Evolutionary conservation across 2,797 vertebrate genomes (phyloP).

Genomic region (Siniperca scherzeri): DNA sequence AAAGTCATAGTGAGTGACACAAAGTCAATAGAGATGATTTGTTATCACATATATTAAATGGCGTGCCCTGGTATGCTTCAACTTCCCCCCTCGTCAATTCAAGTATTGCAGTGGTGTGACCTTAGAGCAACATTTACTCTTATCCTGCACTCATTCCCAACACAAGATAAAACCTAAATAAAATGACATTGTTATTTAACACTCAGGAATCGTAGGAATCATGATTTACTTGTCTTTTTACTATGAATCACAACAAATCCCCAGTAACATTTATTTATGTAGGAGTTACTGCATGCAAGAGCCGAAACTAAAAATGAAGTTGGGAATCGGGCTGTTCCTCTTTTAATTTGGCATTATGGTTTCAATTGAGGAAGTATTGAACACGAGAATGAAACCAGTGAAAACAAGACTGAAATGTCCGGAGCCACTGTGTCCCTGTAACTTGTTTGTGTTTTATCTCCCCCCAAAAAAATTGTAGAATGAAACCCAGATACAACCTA

Average conservation of each 20-base stretch:
- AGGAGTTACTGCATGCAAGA: slow-evolving; percentile 41
- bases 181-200: background rate
- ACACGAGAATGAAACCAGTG: slow-evolving; percentile 75
- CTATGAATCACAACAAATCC: slow-evolving; percentile 11
- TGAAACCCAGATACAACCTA: background rate
- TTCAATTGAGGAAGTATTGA: slow-evolving; percentile 82
- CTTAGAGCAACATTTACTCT: background rate
- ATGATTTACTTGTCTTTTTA: background rate
- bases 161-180: background rate
- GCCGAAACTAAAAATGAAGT: slow-evolving; percentile 84
- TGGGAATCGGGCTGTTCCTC: slow-evolving; percentile 79
- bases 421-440: slow-evolving; percentile 1
- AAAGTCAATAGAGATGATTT: background rate
- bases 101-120: slow-evolving; percentile 10
- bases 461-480: background rate
- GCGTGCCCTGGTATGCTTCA: slow-evolving; percentile 9
- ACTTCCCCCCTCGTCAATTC: background rate
- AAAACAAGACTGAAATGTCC: slow-evolving; percentile 54
- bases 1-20: background rate
- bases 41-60: background rate
- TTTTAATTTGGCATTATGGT: slow-evolving; percentile 78
- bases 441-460: slow-evolving; percentile 20
- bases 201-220: no score
- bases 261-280: slow-evolving; percentile 22
- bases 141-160: background rate